These are phyloP conservation scores for Umimayanthus chanpuru DNA, from an alignment of 92 coral and sea anemone species.

Conservation along the genomic window DNA sequence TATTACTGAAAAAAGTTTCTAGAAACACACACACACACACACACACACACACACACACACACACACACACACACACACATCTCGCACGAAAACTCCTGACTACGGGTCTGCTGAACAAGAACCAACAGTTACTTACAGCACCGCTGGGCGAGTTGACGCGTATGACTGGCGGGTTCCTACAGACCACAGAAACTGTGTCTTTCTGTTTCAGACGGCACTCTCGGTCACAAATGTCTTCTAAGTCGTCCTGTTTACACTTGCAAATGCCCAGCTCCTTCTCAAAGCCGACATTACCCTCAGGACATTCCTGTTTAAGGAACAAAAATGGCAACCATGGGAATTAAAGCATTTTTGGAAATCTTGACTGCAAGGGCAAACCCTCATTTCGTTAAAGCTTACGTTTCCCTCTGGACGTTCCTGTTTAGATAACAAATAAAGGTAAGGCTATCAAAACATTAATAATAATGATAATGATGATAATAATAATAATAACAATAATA, in stretches of 20 bases:
- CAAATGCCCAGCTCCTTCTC: slow-evolving; percentile 83
- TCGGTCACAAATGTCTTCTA: slow-evolving; percentile 82
- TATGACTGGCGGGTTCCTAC: slow-evolving; percentile 64
- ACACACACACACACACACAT: neutral
- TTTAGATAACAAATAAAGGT: neutral
- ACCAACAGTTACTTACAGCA: slow-evolving; percentile 32
- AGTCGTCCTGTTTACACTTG: slow-evolving; percentile 72
- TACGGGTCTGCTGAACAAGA: neutral
- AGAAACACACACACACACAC: no score
- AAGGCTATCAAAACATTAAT: neutral
- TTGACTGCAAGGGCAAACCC: slow-evolving; percentile 77
- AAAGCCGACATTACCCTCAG: slow-evolving; percentile 76
- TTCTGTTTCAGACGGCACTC: slow-evolving; percentile 80
- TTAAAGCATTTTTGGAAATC: neutral
- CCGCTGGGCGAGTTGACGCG: slow-evolving; percentile 50
- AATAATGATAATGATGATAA: no score
- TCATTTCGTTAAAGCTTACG: slow-evolving; percentile 81
- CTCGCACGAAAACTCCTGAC: no score
- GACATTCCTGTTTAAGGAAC: slow-evolving; percentile 52
- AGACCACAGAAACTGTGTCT: slow-evolving; percentile 61
- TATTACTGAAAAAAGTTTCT: no score
- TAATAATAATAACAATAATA: no score
- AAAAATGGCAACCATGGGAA: neutral
- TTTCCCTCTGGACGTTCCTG: slow-evolving; percentile 64
- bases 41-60: no score